These are phyloP conservation scores for Lichenostomus cassidix DNA, from an alignment of 2,113 vertebrate species.

Conservation along the genomic window DNA sequence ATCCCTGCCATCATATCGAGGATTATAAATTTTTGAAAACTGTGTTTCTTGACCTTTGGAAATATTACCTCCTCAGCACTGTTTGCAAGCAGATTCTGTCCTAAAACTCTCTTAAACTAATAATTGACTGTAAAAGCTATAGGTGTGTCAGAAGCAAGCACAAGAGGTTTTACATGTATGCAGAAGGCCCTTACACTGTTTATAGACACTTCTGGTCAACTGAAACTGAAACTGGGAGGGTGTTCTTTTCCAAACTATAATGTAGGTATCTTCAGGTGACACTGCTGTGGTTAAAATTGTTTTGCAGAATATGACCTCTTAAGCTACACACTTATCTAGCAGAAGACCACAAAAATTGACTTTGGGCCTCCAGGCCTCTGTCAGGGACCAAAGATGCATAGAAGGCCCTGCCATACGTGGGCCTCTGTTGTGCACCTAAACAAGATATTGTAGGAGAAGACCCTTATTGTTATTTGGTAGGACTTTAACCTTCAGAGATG, in stretches of 20 bases:
- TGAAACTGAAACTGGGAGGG: neutral
- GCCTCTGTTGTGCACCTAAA: too few relatives aligned
- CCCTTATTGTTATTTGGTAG: too few relatives aligned
- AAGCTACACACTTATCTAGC: neutral
- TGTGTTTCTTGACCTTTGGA: neutral
- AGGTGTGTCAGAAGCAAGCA: neutral
- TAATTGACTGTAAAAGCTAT: neutral
- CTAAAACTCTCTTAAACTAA: neutral
- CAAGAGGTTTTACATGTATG: neutral
- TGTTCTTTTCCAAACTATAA: neutral
- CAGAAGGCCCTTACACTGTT: neutral
- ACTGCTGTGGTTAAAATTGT: neutral
- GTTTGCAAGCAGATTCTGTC: neutral
- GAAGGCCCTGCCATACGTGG: too few relatives aligned
- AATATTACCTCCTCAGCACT: neutral
- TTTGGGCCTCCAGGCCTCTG: neutral
- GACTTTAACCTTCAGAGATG: too few relatives aligned
- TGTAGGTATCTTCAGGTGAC: neutral
- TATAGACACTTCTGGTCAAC: neutral
- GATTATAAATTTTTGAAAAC: neutral
- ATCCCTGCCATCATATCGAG: neutral
- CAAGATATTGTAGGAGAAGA: too few relatives aligned
- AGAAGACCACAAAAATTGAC: neutral
- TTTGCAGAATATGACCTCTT: neutral
- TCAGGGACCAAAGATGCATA: too few relatives aligned